These are phyloP conservation scores for Hyaena hyaena DNA, from an alignment of 2,113 vertebrate species.

Conservation along the genomic window DNA sequence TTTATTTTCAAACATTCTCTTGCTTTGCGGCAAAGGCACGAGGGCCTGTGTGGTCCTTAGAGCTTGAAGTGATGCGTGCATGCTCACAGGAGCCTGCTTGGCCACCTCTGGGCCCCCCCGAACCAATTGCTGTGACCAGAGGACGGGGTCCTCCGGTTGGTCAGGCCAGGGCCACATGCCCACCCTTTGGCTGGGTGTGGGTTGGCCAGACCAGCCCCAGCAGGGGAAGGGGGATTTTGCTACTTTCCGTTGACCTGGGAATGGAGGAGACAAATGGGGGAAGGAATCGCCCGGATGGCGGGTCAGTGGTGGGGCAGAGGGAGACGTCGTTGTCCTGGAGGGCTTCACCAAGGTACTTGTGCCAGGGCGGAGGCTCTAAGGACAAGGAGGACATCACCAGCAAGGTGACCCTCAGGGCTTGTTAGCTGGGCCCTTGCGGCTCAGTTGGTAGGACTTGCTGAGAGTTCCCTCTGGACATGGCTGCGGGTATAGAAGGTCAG, in stretches of 20 bases:
- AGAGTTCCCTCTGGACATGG: neutral
- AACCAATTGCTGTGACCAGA: neutral
- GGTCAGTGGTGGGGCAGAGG: neutral
- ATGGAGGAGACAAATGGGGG: neutral
- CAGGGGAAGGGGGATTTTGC: neutral
- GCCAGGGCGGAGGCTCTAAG: neutral
- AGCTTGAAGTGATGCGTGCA: neutral
- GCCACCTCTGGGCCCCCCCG: neutral
- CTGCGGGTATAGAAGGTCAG: neutral
- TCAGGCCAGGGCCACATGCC: neutral
- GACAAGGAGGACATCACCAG: neutral
- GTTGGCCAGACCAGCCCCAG: neutral
- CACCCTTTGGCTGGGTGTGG: neutral
- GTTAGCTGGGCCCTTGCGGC: neutral
- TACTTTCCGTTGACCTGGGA: neutral
- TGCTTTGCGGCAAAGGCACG: neutral
- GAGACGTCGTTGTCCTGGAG: neutral
- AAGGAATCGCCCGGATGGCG: neutral
- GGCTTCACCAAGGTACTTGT: neutral
- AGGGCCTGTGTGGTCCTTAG: neutral
- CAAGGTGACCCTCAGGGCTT: neutral
- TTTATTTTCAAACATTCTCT: neutral
- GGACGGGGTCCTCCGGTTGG: neutral
- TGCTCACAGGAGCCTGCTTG: neutral
- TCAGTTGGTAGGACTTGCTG: neutral